Base-by-base conservation (phyloP, 2,797 vertebrate species). In the Coregonus sp. region DNA sequence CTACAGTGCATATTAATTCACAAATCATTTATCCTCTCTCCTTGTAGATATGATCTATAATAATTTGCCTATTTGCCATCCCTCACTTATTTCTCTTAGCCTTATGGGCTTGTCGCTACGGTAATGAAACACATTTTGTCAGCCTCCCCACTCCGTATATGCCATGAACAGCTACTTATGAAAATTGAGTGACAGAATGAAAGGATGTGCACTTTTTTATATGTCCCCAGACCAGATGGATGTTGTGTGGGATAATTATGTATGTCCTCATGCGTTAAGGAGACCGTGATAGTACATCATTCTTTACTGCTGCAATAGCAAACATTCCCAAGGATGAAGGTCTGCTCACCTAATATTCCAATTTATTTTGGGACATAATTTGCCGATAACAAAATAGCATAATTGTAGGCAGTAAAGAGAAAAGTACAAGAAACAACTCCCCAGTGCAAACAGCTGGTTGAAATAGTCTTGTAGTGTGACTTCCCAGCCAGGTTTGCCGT, bases 191-290 rank as follows among this genome's bases (percentile, higher is more conserved):
- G 87, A 86, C 84, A 89, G 81, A 70, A 83, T 88, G 79, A 79
- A 83, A 85, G 81, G 73, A 80, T 59, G 79, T 91, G 81, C 82
- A 12, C 40, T 47, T 47, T 47, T 47, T 47, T 47, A 47, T 89
- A 83, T 80, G 76, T 84, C 81, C 78, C 90, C 89, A 85, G 75
- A 73, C 80, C 87, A 87, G 87, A 91, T 67, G 85, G 82, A 90
- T 84, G 87, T 90, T 83, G 3, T 81, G 59, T 82, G 73, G 69
- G 89, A 88, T 92, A 91, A 91, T 89, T 90, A 92, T 87, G 82
- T 87, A 91, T 90, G 87, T 87, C 90, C 84, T 79, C 81, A 81
- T 85, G 89, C 80, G 87, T 76, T 81, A 72, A 52, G 82, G 82
- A 56, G 87, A 90, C 90, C 80, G 88, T 86, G 88, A 82, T 85